phyloP scores from a whole-genome alignment of 2,888 invertebrate genomes.

The Calephelis perditalis region DNA sequence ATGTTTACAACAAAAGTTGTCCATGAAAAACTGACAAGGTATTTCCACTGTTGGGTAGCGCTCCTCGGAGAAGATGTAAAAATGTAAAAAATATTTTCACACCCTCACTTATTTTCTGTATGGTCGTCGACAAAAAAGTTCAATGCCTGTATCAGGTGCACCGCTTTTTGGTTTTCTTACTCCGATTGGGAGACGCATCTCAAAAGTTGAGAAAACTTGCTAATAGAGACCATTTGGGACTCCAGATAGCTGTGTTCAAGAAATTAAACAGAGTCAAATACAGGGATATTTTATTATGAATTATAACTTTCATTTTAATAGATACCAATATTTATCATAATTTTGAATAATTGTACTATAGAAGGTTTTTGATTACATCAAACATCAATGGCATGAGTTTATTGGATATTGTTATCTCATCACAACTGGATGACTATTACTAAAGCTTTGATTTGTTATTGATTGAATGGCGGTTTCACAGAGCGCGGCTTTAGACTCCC shows the following conservation, averaged over 20 bases:
- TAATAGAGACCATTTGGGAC: conserved; percentile 45
- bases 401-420: conserved; percentile 36
- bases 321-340: conserved; percentile 40
- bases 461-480: conserved; percentile 65
- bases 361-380: conserved; percentile 14
- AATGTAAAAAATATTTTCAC: no score
- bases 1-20: conserved; percentile 15
- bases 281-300: conserved; percentile 71
- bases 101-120: no score
- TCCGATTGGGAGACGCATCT: no score
- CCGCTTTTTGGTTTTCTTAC: no score
- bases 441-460: conserved; percentile 76
- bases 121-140: no score
- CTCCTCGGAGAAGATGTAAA: no score
- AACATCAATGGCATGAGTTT: conserved; percentile 4
- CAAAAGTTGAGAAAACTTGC: no score
- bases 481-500: conserved; percentile 48
- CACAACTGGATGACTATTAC: conserved; percentile 41
- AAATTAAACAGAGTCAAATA: conserved; percentile 74
- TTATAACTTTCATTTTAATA: conserved; percentile 53
- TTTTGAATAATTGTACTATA: conserved; percentile 35
- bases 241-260: conserved; percentile 64
- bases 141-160: no score
- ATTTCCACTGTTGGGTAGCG: no score
- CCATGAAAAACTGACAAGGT: background rate